Conservation (phyloP, 2,888 invertebrate species). For the Drosophila kokeensis region DNA sequence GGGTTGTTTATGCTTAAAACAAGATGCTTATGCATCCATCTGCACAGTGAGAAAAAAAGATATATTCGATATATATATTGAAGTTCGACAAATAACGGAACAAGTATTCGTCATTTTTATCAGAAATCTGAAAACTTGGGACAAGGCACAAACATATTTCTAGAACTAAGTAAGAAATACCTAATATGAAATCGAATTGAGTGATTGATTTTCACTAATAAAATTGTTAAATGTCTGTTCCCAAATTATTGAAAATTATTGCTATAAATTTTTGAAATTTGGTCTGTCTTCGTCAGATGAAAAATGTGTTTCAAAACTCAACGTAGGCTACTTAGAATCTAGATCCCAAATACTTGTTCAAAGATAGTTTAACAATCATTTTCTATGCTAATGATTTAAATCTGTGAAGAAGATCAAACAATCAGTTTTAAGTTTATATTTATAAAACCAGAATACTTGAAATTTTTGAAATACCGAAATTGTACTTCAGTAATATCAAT, state of each 20-base stretch:
- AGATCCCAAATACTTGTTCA: too few relatives aligned
- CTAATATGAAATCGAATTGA: neutral
- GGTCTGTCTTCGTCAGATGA: neutral
- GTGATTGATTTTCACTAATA: neutral
- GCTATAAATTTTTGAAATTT: neutral
- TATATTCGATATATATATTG: too few relatives aligned
- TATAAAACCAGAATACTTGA: neutral
- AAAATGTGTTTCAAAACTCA: neutral
- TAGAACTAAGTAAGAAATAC: neutral
- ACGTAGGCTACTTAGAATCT: neutral
- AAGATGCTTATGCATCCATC: constrained; percentile 18
- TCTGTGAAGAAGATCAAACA: neutral
- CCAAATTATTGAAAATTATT: neutral
- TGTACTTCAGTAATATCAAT: neutral
- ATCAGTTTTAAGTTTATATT: neutral
- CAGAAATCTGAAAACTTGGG: neutral
- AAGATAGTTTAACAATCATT: too few relatives aligned
- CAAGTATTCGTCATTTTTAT: neutral
- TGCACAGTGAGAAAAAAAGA: neutral
- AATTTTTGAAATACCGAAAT: neutral
- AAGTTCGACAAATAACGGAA: neutral
- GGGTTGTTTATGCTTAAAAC: constrained; percentile 64
- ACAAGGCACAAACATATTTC: neutral
- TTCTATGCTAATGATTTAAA: neutral
- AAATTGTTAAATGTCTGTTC: neutral